Evolutionary conservation across 2,113 vertebrate genomes (phyloP), one percentile per base, ranked within the genome.

Genomic region (Narcine bancroftii): DNA sequence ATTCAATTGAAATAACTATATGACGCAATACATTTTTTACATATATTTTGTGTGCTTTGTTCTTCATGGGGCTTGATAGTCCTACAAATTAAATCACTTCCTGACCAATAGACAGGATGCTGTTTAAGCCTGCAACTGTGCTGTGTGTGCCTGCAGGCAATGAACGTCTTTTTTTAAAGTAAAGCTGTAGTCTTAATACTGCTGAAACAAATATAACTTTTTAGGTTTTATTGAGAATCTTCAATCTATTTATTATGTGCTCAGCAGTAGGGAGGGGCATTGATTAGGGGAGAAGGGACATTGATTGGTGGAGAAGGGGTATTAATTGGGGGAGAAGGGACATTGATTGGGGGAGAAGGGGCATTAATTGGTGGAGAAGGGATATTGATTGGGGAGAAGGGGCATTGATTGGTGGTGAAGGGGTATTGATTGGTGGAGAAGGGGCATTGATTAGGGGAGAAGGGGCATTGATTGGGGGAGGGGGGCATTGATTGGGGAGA

Each of bases 1-100:
- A 95, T 93, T 93, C 94, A 94, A 93, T 92, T 94, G 94, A 93
- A 95, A 94, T 92, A 94, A 93, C 53, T 0, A 11, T 93, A 92
- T 92, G 93, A 4, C 92, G 92, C 93, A 94, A 95, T 92, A 56
- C 4, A 85, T 92, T 92, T 93, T 94, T 69, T 93, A 94, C 94
- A 94, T 93, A 42, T 93, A 93, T 94, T 94, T 94, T 94, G 94
- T 60, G 0, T 94, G 10, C 5, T 92, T 26, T 93, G 65, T 91
- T 93, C 92, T 94, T 95, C 94, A 92, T 95, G 93, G 93, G 92
- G 92, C 93, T 47, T 79, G 81, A 93, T 93, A 93, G 92, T 92
- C 93, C 81, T 93, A 92, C 89, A 94, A 93, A 94, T 93, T 92
- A 71, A 83, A 92, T 92, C 81, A 93, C 29, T 85, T 94, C 93